Percentiles rank a stretch among this genome's conserved stretches.
Evolutionary conservation across 2,113 vertebrate genomes (phyloP).

Genomic region (Ciconia stormi): DNA sequence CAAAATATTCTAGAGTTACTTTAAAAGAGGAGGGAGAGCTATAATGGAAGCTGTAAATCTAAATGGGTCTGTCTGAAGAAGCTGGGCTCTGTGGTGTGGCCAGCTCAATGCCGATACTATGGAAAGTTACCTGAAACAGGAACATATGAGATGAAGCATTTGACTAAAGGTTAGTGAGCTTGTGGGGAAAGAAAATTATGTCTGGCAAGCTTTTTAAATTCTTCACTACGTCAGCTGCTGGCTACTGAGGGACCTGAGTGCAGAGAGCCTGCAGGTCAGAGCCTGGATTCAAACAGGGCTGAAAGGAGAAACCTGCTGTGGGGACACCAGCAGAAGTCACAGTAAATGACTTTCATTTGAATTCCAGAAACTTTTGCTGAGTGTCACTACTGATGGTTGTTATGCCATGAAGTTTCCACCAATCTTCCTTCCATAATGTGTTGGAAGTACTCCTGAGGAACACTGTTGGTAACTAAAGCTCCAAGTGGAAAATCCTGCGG

Average conservation of each 20-base stretch:
- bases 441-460: neutral
- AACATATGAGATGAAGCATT: neutral
- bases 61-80: neutral
- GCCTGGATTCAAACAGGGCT: neutral
- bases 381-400: neutral
- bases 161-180: neutral
- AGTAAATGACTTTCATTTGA: neutral
- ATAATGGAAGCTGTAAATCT: neutral
- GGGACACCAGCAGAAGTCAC: neutral
- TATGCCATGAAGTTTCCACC: neutral
- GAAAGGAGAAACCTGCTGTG: neutral
- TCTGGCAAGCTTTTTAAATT: neutral
- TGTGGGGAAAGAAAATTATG: neutral
- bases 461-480: neutral
- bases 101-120: neutral
- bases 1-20: neutral
- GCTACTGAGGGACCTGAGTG: neutral
- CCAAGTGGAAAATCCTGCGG: neutral
- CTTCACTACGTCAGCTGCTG: neutral
- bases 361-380: neutral
- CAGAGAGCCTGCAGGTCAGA: neutral
- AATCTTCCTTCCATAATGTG: neutral
- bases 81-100: neutral
- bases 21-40: neutral
- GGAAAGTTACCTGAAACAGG: neutral